A percentile compares a stretch with the other conserved stretches of the same genome.
Conservation (phyloP, 2,888 invertebrate species). For the Hirtodrosophila duncani region DNA sequence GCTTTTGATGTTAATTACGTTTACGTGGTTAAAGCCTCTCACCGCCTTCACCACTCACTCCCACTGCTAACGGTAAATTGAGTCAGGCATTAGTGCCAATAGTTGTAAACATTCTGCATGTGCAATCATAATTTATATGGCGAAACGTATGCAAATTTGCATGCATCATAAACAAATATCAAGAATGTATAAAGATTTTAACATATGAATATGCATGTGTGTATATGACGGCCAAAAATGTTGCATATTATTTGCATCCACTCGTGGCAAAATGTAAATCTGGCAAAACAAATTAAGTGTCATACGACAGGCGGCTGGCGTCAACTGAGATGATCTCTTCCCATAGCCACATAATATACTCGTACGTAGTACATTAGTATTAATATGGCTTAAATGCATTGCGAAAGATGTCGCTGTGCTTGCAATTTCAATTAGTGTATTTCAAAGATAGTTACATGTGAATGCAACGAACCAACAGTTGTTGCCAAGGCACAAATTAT, state of each 20-base stretch:
- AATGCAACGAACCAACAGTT: slow-evolving; percentile 7
- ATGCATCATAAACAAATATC: slow-evolving; percentile 56
- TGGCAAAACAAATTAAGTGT: slow-evolving; percentile 45
- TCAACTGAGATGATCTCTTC: too few relatives aligned
- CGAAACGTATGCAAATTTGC: slow-evolving; percentile 45
- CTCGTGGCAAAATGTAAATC: slow-evolving; percentile 43
- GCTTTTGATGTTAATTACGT: slow-evolving; percentile 60
- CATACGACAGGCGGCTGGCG: too few relatives aligned
- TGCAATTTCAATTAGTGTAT: slow-evolving; percentile 58
- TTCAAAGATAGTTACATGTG: slow-evolving; percentile 49
- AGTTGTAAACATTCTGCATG: slow-evolving; percentile 33
- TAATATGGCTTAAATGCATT: slow-evolving; percentile 49
- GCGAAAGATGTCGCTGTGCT: slow-evolving; percentile 16
- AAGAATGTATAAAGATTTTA: too few relatives aligned
- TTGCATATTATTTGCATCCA: slow-evolving; percentile 30
- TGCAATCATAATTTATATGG: slow-evolving; percentile 57
- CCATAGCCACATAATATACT: too few relatives aligned
- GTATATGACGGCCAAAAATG: neutral
- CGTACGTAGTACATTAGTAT: too few relatives aligned
- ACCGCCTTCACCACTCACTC: neutral
- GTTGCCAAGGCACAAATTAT: slow-evolving; percentile 9
- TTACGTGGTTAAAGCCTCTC: neutral
- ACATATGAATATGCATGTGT: slow-evolving; percentile 10
- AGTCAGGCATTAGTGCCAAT: slow-evolving; percentile 47
- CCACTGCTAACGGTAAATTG: slow-evolving; percentile 1